Evolutionary conservation across 37 sponge, comb jelly and placozoan species (phyloP), one percentile per base, ranked within the genome.

Genomic region (Geodia barretti): DNA sequence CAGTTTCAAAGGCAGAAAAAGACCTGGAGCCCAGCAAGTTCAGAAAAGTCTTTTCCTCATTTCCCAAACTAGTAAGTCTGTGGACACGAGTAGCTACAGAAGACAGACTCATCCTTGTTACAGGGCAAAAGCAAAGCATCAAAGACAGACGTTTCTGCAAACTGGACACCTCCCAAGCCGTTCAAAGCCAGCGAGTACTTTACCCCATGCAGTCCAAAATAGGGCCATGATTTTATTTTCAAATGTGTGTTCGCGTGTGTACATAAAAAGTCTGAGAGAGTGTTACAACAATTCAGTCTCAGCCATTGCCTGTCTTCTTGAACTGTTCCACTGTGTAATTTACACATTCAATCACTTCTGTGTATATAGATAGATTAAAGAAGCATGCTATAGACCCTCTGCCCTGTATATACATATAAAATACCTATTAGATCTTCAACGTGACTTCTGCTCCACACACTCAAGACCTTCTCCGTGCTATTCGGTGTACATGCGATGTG

Each of bases 1-100:
- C 37, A 14, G 54, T 92, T 24, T 60, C 76, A 4, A 68, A 66
- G 40, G 79, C 93, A 23, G 93, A 92, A 40, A 88, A 77, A 58
- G 78, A 81, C 5, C 35, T 92, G 59, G 89, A 92, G 42, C 93
- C 93, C 30, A 84, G 89, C 54, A 81, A 74, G 25, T 36, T 92
- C 41, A 84, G 78, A 40, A 92, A 85, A 31, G 79, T 92, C 36
- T 81, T 92, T 41, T 74, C 75, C 60, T 69, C 67, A 9, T 61
- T 88, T 28, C 83, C 87, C n/a, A 73, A 78, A 79, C 28, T 79
- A 67, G 85, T 77, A 58, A 28, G 80, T 79, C 23, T 23, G 26
- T 8, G 11, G 5, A 63, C 4, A 70, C 62, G 26, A 62, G 70
- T 70, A 28, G 41, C 28, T n/a, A n/a, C n/a, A n/a, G n/a, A 59